Evolutionary conservation across 2,113 vertebrate genomes (phyloP).

Genomic region (Limnothrissa miodon): DNA sequence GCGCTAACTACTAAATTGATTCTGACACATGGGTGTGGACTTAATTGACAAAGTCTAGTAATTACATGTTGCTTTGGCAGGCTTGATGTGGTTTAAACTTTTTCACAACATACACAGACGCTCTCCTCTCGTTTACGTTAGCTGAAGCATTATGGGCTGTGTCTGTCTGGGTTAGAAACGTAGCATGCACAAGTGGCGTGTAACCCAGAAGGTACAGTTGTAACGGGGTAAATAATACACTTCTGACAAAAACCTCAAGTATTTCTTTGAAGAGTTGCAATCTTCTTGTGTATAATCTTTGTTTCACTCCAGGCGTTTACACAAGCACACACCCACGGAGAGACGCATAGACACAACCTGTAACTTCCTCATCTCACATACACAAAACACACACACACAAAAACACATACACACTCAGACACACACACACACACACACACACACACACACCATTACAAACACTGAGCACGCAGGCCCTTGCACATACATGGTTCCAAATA

Average conservation of each 20-base stretch:
- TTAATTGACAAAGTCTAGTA: conserved; percentile 3
- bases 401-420: conserved; percentile 2
- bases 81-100: neutral
- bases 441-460: conserved; percentile 23
- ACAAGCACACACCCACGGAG: neutral
- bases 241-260: conserved; percentile 6
- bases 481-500: neutral
- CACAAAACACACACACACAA: neutral
- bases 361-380: neutral
- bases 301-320: neutral
- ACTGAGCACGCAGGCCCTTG: neutral
- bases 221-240: neutral
- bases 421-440: neutral
- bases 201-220: neutral
- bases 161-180: neutral
- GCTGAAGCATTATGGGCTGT: neutral
- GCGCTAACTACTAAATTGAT: neutral
- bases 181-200: neutral
- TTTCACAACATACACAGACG: neutral
- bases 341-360: neutral
- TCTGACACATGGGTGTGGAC: neutral
- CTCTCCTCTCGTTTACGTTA: neutral
- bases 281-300: conserved; percentile 7
- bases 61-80: neutral
- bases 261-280: conserved; percentile 9